These are phyloP conservation scores for Xiphias gladius DNA, from an alignment of 2,113 vertebrate species.

Conservation along the genomic window DNA sequence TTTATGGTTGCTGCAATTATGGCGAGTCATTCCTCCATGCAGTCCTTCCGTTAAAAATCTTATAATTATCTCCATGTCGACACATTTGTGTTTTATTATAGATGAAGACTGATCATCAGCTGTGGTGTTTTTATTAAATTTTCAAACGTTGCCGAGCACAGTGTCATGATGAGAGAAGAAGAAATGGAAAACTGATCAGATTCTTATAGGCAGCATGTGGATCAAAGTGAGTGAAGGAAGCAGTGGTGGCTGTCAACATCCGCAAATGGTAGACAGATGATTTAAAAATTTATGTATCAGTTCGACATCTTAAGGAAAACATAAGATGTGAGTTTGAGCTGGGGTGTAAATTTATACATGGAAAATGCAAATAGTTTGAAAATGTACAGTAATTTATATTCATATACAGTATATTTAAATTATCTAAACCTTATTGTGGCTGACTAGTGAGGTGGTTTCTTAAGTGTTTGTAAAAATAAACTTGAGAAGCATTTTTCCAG, in stretches of 20 bases:
- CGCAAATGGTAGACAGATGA: conserved; percentile 35
- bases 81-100: conserved; percentile 74
- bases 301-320: not conserved
- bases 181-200: conserved; percentile 22
- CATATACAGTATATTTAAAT: not conserved
- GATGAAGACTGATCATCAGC: conserved; percentile 65
- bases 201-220: conserved; percentile 19
- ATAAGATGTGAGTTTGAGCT: not conserved
- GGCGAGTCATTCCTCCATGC: conserved; percentile 58
- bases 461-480: not conserved
- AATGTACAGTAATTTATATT: not conserved
- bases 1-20: conserved; percentile 79
- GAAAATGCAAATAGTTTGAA: not conserved
- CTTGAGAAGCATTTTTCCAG: not conserved
- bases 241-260: conserved; percentile 23
- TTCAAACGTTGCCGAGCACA: conserved; percentile 40
- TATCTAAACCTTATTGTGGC: not conserved
- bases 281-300: not conserved
- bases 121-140: conserved; percentile 62
- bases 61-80: conserved; percentile 73
- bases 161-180: conserved; percentile 16
- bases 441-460: too few species aligned
- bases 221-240: conserved; percentile 12
- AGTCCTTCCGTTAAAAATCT: conserved; percentile 60
- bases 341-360: not conserved